Percentiles rank a stretch among this genome's conserved stretches.
phyloP scores from a whole-genome alignment of 1,140 invertebrate species.

The Trialeurodes vaporariorum region DNA sequence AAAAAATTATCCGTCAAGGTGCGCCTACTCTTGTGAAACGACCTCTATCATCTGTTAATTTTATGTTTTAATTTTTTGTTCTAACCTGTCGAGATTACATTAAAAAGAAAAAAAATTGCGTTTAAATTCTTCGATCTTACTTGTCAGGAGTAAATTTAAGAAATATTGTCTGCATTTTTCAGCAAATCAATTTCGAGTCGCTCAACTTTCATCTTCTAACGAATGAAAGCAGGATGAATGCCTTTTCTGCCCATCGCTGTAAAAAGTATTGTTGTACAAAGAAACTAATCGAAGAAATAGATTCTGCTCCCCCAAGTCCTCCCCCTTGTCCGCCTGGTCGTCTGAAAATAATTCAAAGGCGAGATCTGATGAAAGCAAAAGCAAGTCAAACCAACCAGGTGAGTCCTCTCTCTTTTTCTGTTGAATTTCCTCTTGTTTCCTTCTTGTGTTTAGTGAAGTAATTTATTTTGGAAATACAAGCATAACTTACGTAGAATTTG shows the following conservation, averaged over 20 bases:
- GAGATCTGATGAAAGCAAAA: background rate
- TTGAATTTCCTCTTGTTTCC: too few relatives aligned
- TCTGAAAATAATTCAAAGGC: constrained; percentile 36
- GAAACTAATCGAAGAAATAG: constrained; percentile 64
- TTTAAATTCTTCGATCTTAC: background rate
- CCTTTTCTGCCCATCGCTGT: constrained; percentile 71
- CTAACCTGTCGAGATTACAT: too few relatives aligned
- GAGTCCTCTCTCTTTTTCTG: too few relatives aligned
- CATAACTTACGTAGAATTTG: too few relatives aligned
- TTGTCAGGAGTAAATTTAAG: too few relatives aligned
- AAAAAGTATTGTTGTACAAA: constrained; percentile 56
- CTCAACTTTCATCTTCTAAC: constrained; percentile 60
- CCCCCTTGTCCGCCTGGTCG: constrained; percentile 55
- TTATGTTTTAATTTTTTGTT: too few relatives aligned
- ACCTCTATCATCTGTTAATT: too few relatives aligned
- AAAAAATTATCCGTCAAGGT: too few relatives aligned
- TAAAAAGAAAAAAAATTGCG: too few relatives aligned
- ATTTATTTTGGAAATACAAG: too few relatives aligned
- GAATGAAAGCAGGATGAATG: constrained; percentile 57
- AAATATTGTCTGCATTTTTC: constrained; percentile 11
- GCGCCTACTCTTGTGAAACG: too few relatives aligned
- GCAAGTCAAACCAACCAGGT: background rate
- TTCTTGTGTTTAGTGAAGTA: too few relatives aligned
- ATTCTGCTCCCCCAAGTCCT: constrained; percentile 44
- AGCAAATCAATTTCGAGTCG: constrained; percentile 24